phyloP scores from a whole-genome alignment of 1,140 invertebrate genomes.

The Drosophila teissieri region DNA sequence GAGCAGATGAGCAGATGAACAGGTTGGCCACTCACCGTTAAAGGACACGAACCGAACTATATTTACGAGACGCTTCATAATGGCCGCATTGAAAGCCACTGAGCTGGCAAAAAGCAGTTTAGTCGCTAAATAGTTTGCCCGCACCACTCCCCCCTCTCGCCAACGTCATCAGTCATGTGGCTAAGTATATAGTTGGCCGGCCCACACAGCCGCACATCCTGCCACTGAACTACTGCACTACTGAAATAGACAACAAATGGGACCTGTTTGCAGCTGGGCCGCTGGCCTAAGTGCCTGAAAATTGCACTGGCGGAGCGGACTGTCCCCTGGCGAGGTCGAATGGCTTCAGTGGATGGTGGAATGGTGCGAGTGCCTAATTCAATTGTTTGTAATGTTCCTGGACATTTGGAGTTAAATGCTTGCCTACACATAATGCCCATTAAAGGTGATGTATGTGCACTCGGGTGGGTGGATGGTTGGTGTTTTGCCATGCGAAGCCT shows the following conservation, averaged over 20 bases:
- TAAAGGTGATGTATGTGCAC: constrained; percentile 69
- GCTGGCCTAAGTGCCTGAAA: constrained; percentile 59
- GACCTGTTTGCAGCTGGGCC: constrained; percentile 40
- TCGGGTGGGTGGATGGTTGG: background rate
- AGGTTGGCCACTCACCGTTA: constrained; percentile 46
- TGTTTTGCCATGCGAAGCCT: constrained; percentile 23
- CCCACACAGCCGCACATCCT: background rate
- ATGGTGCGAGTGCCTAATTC: constrained; percentile 60
- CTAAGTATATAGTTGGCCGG: constrained; percentile 64
- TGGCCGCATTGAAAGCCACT: constrained; percentile 68
- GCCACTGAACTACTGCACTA: background rate
- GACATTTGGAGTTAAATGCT: constrained; percentile 74
- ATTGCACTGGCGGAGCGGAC: constrained; percentile 41
- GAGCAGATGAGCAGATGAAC: background rate
- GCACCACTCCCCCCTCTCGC: background rate
- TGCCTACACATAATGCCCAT: constrained; percentile 77
- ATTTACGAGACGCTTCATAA: constrained; percentile 60
- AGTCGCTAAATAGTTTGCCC: constrained; percentile 59
- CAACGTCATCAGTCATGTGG: constrained; percentile 2
- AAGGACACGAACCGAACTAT: constrained; percentile 41
- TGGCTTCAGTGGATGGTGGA: constrained; percentile 3
- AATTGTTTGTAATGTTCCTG: constrained; percentile 75
- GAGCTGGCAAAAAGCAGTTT: constrained; percentile 81
- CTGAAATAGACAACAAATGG: constrained; percentile 58
- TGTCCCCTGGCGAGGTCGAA: too few species aligned